Conservation (phyloP, 1,140 invertebrate genomes). For the Drosophila takahashii region DNA sequence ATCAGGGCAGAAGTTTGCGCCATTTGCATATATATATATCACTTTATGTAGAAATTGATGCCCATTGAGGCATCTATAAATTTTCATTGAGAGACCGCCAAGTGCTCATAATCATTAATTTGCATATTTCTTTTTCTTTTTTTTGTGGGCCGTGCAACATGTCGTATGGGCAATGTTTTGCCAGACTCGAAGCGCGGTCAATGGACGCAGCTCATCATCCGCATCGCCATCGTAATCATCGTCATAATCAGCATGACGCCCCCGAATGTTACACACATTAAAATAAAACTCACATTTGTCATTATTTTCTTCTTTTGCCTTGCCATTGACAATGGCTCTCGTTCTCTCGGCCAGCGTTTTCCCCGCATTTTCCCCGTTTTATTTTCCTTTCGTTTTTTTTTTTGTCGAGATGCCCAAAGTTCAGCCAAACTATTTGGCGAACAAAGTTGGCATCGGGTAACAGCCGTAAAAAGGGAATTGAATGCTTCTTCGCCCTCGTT, state of each 20-base stretch:
- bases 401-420: constrained; percentile 6
- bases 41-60: constrained; percentile 9
- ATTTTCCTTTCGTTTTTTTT: neutral
- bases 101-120: constrained; percentile 54
- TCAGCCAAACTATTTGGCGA: constrained; percentile 31
- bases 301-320: constrained; percentile 36
- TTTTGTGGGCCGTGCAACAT: constrained; percentile 48
- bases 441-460: constrained; percentile 29
- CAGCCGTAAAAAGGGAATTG: constrained; percentile 17
- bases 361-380: neutral
- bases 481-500: neutral
- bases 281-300: constrained; percentile 79
- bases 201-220: constrained; percentile 25
- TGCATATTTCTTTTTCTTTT: constrained; percentile 52
- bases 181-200: constrained; percentile 33
- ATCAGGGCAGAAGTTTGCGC: constrained; percentile 19
- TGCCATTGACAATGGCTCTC: constrained; percentile 45
- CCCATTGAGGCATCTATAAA: constrained; percentile 34
- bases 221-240: constrained; percentile 11
- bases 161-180: constrained; percentile 55
- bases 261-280: constrained; percentile 73
- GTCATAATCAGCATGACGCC: constrained; percentile 43
- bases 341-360: neutral
- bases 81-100: constrained; percentile 44
- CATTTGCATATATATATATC: neutral